Evolutionary conservation across 2,888 invertebrate genomes (phyloP).

Genomic region (Harmothoe impar): DNA sequence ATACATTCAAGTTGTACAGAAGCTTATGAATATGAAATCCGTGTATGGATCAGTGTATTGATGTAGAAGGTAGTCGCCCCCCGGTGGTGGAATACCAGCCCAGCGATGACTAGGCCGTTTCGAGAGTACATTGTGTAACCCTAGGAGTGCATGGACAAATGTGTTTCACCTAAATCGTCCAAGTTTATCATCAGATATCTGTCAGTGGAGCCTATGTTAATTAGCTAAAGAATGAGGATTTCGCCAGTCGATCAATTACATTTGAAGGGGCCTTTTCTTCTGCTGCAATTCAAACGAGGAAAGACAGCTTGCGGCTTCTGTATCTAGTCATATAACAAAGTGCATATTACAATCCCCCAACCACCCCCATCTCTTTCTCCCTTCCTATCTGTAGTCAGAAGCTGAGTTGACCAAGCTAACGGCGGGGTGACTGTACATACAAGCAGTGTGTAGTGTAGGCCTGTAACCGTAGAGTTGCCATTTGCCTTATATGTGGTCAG

Average conservation of each 20-base stretch:
- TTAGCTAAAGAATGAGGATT: not conserved
- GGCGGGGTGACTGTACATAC: slow-evolving; percentile 27
- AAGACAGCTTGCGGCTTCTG: slow-evolving; percentile 35
- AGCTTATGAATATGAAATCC: slow-evolving; percentile 23
- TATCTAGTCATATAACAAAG: slow-evolving; percentile 57
- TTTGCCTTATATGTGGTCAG: slow-evolving; percentile 55
- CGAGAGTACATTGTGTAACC: too few species aligned
- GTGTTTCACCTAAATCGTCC: too few species aligned
- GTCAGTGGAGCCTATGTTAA: not conserved
- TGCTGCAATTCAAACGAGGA: not conserved
- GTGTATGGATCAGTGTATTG: not conserved
- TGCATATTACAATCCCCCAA: slow-evolving; percentile 42
- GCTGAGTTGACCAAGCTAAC: slow-evolving; percentile 21
- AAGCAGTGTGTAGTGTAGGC: not conserved
- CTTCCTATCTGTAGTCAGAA: not conserved
- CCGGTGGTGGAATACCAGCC: too few species aligned
- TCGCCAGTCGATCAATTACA: slow-evolving; percentile 12
- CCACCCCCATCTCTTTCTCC: not conserved
- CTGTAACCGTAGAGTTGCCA: slow-evolving; percentile 53
- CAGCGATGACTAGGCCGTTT: too few species aligned
- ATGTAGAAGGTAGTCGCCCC: too few species aligned
- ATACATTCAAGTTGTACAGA: slow-evolving; percentile 16
- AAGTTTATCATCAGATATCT: not conserved
- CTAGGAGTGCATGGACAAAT: too few species aligned
- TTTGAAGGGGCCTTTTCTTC: slow-evolving; percentile 53